phyloP scores from a whole-genome alignment of 1,140 invertebrate genomes.

The Calephelis virginiensis region DNA sequence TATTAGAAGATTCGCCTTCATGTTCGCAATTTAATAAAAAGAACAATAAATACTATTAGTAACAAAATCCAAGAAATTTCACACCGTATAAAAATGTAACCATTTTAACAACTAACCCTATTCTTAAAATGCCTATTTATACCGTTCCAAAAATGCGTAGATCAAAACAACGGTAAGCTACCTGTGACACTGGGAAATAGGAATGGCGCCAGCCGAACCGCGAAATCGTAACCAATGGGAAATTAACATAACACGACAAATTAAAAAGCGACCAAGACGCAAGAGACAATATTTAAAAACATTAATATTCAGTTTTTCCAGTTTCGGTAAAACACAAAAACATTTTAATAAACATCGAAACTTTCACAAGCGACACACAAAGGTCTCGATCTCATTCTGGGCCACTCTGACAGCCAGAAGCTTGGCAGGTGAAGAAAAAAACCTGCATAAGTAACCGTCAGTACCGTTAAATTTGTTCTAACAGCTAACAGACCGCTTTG shows the following conservation, averaged over 20 bases:
- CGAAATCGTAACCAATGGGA: slow-evolving; percentile 10
- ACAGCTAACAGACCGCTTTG: slow-evolving; percentile 50
- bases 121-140: too few species aligned
- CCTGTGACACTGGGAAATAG: not conserved
- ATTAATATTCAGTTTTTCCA: slow-evolving; percentile 23
- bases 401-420: slow-evolving; percentile 35
- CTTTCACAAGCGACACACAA: slow-evolving; percentile 37
- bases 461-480: slow-evolving; percentile 71
- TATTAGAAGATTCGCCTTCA: too few species aligned
- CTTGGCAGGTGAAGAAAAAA: slow-evolving; percentile 50
- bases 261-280: slow-evolving; percentile 9
- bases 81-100: too few species aligned
- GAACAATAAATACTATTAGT: too few species aligned
- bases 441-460: slow-evolving; percentile 36
- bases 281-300: slow-evolving; percentile 3
- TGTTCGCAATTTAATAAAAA: too few species aligned
- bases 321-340: slow-evolving; percentile 22
- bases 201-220: not conserved
- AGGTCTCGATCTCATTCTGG: slow-evolving; percentile 29
- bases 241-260: slow-evolving; percentile 16
- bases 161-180: too few species aligned
- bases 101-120: too few species aligned
- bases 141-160: too few species aligned
- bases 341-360: slow-evolving; percentile 30
- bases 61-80: too few species aligned